Evolutionary conservation across 2,888 invertebrate species (phyloP).

Genomic region (Drosophila subsilvestris): DNA sequence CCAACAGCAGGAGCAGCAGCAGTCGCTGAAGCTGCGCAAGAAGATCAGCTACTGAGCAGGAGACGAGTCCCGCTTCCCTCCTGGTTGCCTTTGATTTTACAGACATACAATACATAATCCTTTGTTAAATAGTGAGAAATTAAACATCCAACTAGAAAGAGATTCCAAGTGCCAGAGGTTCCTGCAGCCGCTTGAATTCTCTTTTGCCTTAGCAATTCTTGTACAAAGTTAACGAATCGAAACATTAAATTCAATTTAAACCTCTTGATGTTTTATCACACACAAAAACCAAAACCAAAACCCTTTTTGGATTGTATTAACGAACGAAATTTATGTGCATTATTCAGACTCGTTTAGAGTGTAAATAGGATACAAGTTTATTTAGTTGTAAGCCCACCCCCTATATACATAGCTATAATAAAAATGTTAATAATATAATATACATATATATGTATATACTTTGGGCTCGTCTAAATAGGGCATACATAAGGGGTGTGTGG

Average conservation of each 20-base stretch:
- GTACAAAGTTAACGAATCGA: conserved; percentile 46
- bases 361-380: conserved; percentile 39
- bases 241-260: conserved; percentile 18
- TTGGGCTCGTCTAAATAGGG: not conserved
- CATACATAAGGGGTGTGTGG: not conserved
- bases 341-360: conserved; percentile 62
- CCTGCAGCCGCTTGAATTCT: not conserved
- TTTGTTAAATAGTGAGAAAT: not conserved
- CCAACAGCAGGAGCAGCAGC: conserved; percentile 63
- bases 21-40: conserved; percentile 82
- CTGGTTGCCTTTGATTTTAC: conserved; percentile 6
- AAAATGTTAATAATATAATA: conserved; percentile 42
- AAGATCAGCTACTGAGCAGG: conserved; percentile 81
- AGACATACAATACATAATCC: not conserved
- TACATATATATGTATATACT: conserved; percentile 32
- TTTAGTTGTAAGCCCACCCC: conserved; percentile 30
- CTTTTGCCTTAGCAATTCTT: conserved; percentile 30
- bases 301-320: conserved; percentile 26
- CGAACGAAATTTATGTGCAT: conserved; percentile 48
- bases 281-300: not conserved
- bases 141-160: not conserved
- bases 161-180: too few relatives aligned
- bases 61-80: conserved; percentile 34
- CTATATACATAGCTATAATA: not conserved
- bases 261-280: conserved; percentile 22